These are phyloP conservation scores for Peromyscus nudipes DNA, from an alignment of 2,797 vertebrate genomes.

Conservation along the genomic window DNA sequence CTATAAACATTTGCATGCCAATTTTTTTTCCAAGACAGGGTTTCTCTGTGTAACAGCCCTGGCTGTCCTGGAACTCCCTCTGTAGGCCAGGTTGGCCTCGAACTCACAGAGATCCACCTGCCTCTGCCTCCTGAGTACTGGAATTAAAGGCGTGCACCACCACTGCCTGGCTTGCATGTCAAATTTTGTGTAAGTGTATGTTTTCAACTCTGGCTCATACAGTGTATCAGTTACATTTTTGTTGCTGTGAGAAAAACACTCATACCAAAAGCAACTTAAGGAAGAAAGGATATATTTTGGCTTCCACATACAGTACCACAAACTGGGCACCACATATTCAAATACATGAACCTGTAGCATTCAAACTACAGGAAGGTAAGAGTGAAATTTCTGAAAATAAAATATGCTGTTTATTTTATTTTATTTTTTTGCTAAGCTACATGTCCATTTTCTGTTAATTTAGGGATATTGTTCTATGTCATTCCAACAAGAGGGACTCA, in stretches of 20 bases:
- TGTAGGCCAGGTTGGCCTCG: too few species aligned
- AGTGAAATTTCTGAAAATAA: slow-evolving; percentile 8
- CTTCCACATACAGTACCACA: not conserved
- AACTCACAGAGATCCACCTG: too few species aligned
- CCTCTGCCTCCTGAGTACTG: too few species aligned
- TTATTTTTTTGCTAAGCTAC: not conserved
- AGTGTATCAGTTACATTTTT: not conserved
- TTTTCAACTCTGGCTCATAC: not conserved
- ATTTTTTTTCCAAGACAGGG: not conserved
- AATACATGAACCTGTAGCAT: not conserved
- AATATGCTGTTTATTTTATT: not conserved
- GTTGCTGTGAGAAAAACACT: not conserved
- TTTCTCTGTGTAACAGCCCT: too few species aligned
- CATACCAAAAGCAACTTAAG: not conserved
- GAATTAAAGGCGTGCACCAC: too few species aligned
- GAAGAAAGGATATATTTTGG: too few species aligned
- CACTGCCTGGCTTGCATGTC: not conserved
- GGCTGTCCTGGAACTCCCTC: too few species aligned
- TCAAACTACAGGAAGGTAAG: not conserved
- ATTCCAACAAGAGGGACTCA: not conserved
- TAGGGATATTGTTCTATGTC: not conserved
- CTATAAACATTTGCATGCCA: not conserved
- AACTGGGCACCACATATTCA: not conserved
- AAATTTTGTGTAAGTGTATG: not conserved
- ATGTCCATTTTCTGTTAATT: not conserved